Conservation (phyloP, 2,113 vertebrate genomes). For the Cricetomys ansorgei region DNA sequence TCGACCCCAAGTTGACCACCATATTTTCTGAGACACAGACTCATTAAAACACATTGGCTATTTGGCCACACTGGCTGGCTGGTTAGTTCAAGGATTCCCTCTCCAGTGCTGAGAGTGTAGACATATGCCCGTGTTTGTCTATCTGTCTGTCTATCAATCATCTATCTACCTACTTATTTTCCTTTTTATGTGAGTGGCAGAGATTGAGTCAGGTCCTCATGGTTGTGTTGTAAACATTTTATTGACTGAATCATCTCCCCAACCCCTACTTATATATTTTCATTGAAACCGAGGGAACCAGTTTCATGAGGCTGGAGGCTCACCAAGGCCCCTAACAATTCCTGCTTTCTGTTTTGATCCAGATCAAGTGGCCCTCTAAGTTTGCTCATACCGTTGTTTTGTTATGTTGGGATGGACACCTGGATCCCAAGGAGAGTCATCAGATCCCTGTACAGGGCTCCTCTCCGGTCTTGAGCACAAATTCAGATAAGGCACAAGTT, state of each 20-base stretch:
- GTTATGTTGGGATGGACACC: neutral
- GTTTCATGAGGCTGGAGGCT: neutral
- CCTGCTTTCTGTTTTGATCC: neutral
- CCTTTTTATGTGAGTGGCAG: neutral
- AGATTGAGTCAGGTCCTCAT: neutral
- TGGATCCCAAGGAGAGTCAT: neutral
- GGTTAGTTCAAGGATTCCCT: neutral
- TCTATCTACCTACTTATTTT: neutral
- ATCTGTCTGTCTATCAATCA: too few relatives aligned
- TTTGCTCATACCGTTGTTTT: neutral
- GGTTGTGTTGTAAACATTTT: neutral
- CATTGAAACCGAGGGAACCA: neutral
- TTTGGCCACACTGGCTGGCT: neutral
- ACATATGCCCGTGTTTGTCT: too few relatives aligned
- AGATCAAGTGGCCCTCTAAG: neutral
- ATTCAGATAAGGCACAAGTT: neutral
- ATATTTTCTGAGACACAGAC: neutral
- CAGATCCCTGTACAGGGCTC: neutral
- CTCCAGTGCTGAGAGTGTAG: neutral
- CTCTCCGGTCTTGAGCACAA: neutral
- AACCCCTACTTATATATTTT: neutral
- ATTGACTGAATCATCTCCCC: neutral
- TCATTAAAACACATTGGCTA: neutral
- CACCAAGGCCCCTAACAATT: too few relatives aligned
- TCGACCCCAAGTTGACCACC: neutral